These are phyloP conservation scores for Acutogordius australiensis DNA, from an alignment of 2,888 invertebrate species.

Conservation along the genomic window DNA sequence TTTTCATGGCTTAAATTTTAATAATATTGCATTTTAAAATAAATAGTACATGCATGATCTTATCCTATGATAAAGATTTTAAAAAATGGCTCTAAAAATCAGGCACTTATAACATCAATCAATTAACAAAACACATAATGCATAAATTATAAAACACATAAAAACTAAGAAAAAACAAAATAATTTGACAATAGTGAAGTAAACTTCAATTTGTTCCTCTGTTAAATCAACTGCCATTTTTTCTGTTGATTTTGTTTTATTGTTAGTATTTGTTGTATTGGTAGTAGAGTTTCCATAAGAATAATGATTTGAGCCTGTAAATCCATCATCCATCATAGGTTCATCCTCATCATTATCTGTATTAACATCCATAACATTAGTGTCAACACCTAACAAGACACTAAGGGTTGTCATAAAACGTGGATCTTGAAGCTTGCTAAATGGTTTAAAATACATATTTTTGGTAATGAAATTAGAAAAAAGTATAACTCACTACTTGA, in stretches of 20 bases:
- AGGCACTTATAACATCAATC: neutral
- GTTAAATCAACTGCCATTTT: neutral
- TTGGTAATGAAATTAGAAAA: no score
- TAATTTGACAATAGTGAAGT: no score
- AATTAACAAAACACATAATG: no score
- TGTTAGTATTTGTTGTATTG: neutral
- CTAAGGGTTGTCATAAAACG: conserved; percentile 38
- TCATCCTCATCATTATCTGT: conserved; percentile 17
- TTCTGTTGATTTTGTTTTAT: neutral
- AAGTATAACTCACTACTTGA: no score
- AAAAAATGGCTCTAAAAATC: no score
- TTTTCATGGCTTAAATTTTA: no score
- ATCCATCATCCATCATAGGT: neutral
- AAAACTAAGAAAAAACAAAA: no score
- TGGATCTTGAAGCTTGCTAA: conserved; percentile 33
- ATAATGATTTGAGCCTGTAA: neutral
- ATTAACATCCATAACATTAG: conserved; percentile 26
- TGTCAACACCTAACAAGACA: conserved; percentile 36
- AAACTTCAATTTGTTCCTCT: neutral
- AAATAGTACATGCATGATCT: no score
- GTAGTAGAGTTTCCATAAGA: neutral
- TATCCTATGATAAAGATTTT: no score
- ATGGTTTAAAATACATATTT: no score
- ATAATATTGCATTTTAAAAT: no score
- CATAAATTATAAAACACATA: no score